Conservation (phyloP, 1,140 invertebrate genomes). For the Goniozus legneri region DNA sequence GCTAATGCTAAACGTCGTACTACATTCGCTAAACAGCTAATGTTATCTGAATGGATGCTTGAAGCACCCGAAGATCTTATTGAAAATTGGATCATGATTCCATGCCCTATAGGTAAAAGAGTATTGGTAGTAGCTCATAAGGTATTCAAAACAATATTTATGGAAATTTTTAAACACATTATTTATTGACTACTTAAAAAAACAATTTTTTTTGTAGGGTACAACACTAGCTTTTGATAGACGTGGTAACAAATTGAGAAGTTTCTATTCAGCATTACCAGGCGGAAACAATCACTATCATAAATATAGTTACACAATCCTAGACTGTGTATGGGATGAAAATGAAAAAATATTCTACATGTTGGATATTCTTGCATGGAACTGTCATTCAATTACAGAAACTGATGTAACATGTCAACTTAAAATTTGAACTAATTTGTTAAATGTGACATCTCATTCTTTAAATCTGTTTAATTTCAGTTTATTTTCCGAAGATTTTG, state of each 20-base stretch:
- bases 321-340: conserved; percentile 78
- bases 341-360: conserved; percentile 67
- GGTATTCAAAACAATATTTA: conserved; percentile 52
- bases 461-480: conserved; percentile 55
- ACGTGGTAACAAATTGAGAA: conserved; percentile 60
- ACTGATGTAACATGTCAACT: conserved; percentile 77
- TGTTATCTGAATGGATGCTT: conserved; percentile 89
- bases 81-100: conserved; percentile 76
- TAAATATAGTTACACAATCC: conserved; percentile 56
- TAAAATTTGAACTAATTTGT: no score
- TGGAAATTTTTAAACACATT: conserved; percentile 3
- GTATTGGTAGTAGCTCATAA: conserved; percentile 71
- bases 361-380: conserved; percentile 82
- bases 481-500: conserved; percentile 75
- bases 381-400: conserved; percentile 68
- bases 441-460: no score
- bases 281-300: conserved; percentile 59
- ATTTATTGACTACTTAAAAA: no score
- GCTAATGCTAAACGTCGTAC: conserved; percentile 22
- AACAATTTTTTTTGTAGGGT: conserved; percentile 55
- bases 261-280: conserved; percentile 69
- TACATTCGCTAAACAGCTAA: conserved; percentile 53
- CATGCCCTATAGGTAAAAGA: conserved; percentile 79
- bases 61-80: conserved; percentile 78
- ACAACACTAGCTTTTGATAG: conserved; percentile 71